Evolutionary conservation across 2,113 vertebrate species (phyloP), one percentile per base, ranked within the genome.

Genomic region (Malaclemys terrapin): DNA sequence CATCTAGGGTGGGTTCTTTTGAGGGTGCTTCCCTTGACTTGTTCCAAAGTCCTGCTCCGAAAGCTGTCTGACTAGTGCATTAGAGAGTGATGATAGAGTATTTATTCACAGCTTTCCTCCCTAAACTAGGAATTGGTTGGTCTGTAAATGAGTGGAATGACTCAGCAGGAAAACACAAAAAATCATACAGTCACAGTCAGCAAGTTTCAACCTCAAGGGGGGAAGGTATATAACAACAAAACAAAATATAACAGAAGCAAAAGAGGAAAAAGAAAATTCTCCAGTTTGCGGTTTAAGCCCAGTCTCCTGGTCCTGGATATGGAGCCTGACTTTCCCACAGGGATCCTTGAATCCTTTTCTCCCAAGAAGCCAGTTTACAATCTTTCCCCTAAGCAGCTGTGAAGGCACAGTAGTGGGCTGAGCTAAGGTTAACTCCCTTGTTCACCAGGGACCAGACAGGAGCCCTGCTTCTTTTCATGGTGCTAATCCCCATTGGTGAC

Each of bases 31-130:
- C 7, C 19, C 62, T 31, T n/a, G 31, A 69, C 31, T 69, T 35
- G 62, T n/a, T 69, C 31, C 62, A 72, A 72, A 95, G 89, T 87
- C n/a, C 83, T 92, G 76, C 90, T 95, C 93, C 90, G 83, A 95
- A 85, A 76, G 76, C n/a, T 95, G 59, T 88, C 78, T 84, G 72
- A 72, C 35, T 20, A 72, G 65, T n/a, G n/a, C 35, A 38, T 69
- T 69, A 69, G 31, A 69, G 35, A 59, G 57, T 59, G 57, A 29
- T 10, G 10, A 12, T 62, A 31, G 59, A 62, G 12, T 62, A 62
- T 29, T 62, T 29, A 62, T 31, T 62, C 29, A 45, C 42, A 86
- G 56, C 45, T 81, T 91, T 89, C 72, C 65, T 88, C 25, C 89
- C 47, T 45, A 27, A 94, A 47, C 56, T 12, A 9, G 82, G 62